phyloP scores from a whole-genome alignment of 2,113 vertebrate genomes.

The Psophia crepitans region DNA sequence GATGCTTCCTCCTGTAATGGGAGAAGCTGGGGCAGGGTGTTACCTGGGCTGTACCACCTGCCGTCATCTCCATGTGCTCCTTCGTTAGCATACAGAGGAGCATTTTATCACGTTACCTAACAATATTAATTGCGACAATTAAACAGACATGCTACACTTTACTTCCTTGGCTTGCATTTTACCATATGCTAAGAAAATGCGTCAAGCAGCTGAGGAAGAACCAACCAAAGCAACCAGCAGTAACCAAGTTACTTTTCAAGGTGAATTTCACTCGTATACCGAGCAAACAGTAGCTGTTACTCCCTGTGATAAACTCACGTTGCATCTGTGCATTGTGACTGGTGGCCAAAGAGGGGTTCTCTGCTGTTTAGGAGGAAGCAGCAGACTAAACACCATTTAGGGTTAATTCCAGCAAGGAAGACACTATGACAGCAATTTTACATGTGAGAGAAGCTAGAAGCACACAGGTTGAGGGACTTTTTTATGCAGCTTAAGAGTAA shows the following conservation, averaged over 20 bases:
- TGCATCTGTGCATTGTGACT: conserved; percentile 14
- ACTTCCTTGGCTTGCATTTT: not conserved
- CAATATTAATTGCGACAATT: not conserved
- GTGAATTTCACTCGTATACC: not conserved
- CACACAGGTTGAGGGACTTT: not conserved
- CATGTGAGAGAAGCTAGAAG: conserved; percentile 7
- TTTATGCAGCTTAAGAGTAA: conserved; percentile 1
- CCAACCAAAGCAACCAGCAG: not conserved
- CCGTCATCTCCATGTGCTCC: not conserved
- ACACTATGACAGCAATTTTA: conserved; percentile 1
- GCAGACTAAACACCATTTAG: not conserved
- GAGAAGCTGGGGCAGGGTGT: not conserved
- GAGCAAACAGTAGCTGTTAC: not conserved
- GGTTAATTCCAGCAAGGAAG: conserved; percentile 31
- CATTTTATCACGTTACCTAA: not conserved
- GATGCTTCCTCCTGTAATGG: not conserved
- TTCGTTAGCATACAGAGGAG: not conserved
- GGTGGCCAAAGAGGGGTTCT: not conserved
- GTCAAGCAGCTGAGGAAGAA: not conserved
- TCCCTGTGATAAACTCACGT: not conserved
- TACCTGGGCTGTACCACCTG: not conserved
- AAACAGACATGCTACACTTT: not conserved
- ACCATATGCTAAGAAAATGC: not conserved
- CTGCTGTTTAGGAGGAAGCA: not conserved
- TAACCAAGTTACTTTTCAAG: conserved; percentile 6